Evolutionary conservation across 2,888 invertebrate species (phyloP), one percentile per base, ranked within the genome.

Genomic region (Oscheius sp.): DNA sequence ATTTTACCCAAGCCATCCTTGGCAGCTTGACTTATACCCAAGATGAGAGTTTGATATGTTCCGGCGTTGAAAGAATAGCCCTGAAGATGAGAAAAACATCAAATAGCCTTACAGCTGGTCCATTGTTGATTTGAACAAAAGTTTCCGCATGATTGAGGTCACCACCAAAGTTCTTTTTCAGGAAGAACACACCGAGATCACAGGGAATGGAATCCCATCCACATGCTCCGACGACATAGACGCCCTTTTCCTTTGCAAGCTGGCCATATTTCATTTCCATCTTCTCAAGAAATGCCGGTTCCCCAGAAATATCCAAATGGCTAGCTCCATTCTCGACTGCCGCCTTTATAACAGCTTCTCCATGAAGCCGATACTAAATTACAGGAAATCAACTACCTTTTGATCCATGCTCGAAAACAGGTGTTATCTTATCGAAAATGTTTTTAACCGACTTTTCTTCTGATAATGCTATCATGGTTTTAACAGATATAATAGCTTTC

Each of bases 271-370:
- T 89, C 66, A 94, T 87, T 85, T 94, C 93, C 90, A 94, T 93
- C 32, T 87, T 88, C 87, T 95, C 94, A 87, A 95, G 91, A 86
- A 91, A 94, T 91, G 91, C 90, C 0, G 95, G 93, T 86, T 97
- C 96, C 5, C 95, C 96, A 83, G 92, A 92, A 38, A 97, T 92
- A 87, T 97, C 97, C 8, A 98, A 91, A 85, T 95, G 92, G 88
- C 93, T 91, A 0, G 95, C 90, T 66, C 91, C 91, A 51, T 90
- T 90, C 66, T 91, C 91, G 24, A 94, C 90, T 76, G 94, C 95
- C 0, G 95, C 94, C 80, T 91, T 91, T 0, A 97, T 92, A 5
- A 96, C 93, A 2, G 91, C 90, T 86, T 95, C 94, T 0, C 97
- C 97, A 87, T 91, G 92, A 85, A 94, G 91, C 38, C 88, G 87